Conservation (phyloP, 2,797 vertebrate genomes). For the Leptoclinus maculatus region DNA sequence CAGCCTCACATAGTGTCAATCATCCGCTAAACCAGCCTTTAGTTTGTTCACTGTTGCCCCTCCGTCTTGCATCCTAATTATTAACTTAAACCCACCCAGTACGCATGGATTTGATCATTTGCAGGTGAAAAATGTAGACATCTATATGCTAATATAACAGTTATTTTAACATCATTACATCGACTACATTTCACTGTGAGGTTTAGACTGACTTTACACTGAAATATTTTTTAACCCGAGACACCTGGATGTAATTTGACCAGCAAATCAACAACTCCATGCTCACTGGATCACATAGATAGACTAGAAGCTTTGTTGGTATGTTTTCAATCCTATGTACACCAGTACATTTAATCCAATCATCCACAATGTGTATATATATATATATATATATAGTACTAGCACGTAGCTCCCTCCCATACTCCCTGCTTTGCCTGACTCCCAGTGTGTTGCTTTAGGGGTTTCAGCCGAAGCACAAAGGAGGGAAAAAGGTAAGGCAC, state of each 20-base stretch:
- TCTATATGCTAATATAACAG: background rate
- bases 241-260: background rate
- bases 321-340: background rate
- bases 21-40: conserved; percentile 7
- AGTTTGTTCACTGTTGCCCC: background rate
- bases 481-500: conserved; percentile 79
- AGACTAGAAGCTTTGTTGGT: background rate
- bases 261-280: conserved; percentile 20
- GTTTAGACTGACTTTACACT: background rate
- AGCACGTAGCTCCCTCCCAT: conserved; percentile 35
- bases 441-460: conserved; percentile 79
- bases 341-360: conserved; percentile 29
- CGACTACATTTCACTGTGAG: background rate
- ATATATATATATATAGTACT: conserved; percentile 7
- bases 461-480: conserved; percentile 44
- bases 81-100: background rate
- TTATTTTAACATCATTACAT: background rate
- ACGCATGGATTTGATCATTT: conserved; percentile 18
- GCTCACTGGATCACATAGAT: background rate
- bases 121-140: background rate
- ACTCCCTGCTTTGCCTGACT: conserved; percentile 75
- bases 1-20: background rate
- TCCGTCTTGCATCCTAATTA: conserved; percentile 3
- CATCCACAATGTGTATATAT: conserved; percentile 13
- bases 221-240: background rate